A percentile compares a stretch with the other conserved stretches of the same genome.
Conservation (phyloP, 2,113 vertebrate species). For the Diglossa brunneiventris region DNA sequence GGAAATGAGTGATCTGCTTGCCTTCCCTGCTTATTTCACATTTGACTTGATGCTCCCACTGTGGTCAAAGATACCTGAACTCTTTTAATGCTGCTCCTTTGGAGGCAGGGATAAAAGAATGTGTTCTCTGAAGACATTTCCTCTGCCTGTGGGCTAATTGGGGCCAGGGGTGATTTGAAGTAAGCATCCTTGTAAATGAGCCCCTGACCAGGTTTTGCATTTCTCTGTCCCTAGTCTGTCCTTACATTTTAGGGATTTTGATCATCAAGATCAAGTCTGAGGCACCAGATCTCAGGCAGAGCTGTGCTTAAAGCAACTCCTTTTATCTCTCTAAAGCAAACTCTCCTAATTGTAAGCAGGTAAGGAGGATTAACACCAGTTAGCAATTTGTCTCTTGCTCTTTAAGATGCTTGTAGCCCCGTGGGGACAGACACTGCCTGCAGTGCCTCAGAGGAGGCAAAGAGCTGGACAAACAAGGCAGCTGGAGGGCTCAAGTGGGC, state of each 20-base stretch:
- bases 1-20: background rate
- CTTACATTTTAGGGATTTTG: background rate
- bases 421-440: background rate
- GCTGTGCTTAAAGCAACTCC: background rate
- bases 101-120: background rate
- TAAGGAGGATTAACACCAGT: background rate
- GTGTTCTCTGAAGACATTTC: background rate
- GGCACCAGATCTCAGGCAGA: background rate
- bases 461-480: background rate
- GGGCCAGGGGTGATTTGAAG: background rate
- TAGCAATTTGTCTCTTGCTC: background rate
- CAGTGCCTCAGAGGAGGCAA: background rate
- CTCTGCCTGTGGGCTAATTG: background rate
- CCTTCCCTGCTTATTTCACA: conserved; percentile 1
- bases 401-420: background rate
- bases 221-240: background rate
- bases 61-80: background rate
- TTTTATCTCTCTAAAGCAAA: background rate
- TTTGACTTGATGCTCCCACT: background rate
- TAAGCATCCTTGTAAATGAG: background rate
- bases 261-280: background rate
- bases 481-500: background rate
- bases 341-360: background rate
- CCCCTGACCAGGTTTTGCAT: background rate
- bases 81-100: background rate